Conservation (phyloP, 2,113 vertebrate genomes). For the Dunckerocampus dactyliophorus region DNA sequence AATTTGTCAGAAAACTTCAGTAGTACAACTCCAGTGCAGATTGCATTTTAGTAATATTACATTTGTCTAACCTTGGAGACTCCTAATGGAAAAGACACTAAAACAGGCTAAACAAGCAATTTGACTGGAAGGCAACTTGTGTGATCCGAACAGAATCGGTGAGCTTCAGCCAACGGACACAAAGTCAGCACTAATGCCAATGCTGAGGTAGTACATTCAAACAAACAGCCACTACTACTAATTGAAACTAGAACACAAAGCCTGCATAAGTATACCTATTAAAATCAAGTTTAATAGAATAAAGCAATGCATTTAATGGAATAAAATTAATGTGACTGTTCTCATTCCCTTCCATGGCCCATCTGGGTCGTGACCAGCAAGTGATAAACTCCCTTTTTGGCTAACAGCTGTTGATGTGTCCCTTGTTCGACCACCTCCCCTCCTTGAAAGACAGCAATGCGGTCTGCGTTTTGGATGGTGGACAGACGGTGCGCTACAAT, state of each 20-base stretch:
- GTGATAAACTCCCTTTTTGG: constrained; percentile 80
- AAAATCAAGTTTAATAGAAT: background rate
- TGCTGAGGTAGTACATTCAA: background rate
- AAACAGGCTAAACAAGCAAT: too few species aligned
- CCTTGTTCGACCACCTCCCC: constrained; percentile 83
- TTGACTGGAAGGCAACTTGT: background rate
- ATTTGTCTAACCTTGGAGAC: background rate
- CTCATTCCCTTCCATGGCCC: constrained; percentile 24
- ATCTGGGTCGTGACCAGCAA: constrained; percentile 81
- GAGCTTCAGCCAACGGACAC: background rate
- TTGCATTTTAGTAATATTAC: background rate
- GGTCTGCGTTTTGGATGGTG: constrained; percentile 89
- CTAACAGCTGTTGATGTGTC: constrained; percentile 88
- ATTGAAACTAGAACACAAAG: background rate
- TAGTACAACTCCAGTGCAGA: background rate
- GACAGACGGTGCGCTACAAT: constrained; percentile 90
- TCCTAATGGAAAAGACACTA: too few species aligned
- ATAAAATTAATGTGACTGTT: background rate
- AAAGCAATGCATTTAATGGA: too few species aligned
- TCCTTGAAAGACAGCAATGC: constrained; percentile 81
- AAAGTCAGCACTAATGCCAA: background rate
- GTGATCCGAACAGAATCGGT: background rate
- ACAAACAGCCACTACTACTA: background rate
- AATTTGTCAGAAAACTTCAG: background rate
- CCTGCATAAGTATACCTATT: background rate